Conservation (phyloP, 2,113 vertebrate genomes). For the Coreoperca whiteheadi region DNA sequence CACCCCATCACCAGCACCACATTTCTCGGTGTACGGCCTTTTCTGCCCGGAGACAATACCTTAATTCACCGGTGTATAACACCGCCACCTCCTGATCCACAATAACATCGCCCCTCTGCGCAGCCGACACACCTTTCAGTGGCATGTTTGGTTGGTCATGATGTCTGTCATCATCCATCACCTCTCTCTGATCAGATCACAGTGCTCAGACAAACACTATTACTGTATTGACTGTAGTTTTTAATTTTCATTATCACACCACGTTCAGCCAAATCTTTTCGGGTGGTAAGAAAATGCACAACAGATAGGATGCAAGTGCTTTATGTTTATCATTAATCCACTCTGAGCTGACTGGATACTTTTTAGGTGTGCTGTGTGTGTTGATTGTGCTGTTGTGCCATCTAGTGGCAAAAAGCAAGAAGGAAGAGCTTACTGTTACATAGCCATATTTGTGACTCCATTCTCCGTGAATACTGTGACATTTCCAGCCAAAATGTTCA, state of each 20-base stretch:
- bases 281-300: slow-evolving; percentile 14
- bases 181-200: not conserved
- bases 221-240: not conserved
- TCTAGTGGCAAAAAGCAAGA: slow-evolving; percentile 54
- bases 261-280: not conserved
- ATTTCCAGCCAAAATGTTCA: not conserved
- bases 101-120: not conserved
- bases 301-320: slow-evolving; percentile 7
- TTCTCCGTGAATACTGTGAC: not conserved
- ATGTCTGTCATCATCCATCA: slow-evolving; percentile 17
- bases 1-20: too few species aligned
- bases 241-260: slow-evolving; percentile 7
- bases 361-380: not conserved
- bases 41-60: slow-evolving; percentile 85
- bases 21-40: slow-evolving; percentile 73
- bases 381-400: slow-evolving; percentile 40
- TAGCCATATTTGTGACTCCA: not conserved
- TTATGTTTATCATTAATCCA: slow-evolving; percentile 3
- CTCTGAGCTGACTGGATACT: not conserved
- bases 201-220: not conserved
- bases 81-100: slow-evolving; percentile 75
- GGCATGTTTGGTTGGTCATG: slow-evolving; percentile 14
- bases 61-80: slow-evolving; percentile 74
- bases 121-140: slow-evolving; percentile 30
- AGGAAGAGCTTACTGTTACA: not conserved